Evolutionary conservation across 2,113 vertebrate genomes (phyloP).

Genomic region (Lethenteron camtschaticum): DNA sequence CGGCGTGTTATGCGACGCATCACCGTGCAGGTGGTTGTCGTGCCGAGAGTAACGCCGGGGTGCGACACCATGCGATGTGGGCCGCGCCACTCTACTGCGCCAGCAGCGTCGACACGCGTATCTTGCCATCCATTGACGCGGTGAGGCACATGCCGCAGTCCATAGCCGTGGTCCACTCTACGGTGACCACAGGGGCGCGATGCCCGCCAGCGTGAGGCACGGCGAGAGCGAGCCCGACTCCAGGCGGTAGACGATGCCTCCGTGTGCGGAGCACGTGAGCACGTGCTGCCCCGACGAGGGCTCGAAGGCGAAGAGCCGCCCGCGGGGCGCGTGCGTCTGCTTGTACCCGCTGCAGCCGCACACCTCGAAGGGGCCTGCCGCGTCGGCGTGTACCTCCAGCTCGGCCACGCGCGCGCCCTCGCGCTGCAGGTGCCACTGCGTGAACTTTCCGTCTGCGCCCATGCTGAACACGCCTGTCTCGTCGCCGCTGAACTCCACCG

Average conservation of each 20-base stretch:
- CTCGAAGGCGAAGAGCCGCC: slow-evolving; percentile 79
- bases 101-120: slow-evolving; percentile 78
- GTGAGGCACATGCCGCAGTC: slow-evolving; percentile 91
- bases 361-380: slow-evolving; percentile 72
- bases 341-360: slow-evolving; percentile 90
- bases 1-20: too few species aligned
- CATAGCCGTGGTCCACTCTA: slow-evolving; percentile 84
- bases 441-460: slow-evolving; percentile 87
- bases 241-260: slow-evolving; percentile 72
- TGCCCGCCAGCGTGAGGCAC: slow-evolving; percentile 62
- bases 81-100: slow-evolving; percentile 24
- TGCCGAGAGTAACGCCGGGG: too few species aligned
- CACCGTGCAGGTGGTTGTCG: too few species aligned
- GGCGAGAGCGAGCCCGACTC: slow-evolving; percentile 17
- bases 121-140: slow-evolving; percentile 89
- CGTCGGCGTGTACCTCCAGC: slow-evolving; percentile 42
- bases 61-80: too few species aligned
- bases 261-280: slow-evolving; percentile 53
- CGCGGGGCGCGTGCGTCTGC: slow-evolving; percentile 70
- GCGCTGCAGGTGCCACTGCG: slow-evolving; percentile 95
- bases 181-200: slow-evolving; percentile 73
- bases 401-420: slow-evolving; percentile 71
- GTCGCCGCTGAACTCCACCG: slow-evolving; percentile 89
- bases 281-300: slow-evolving; percentile 68
- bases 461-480: slow-evolving; percentile 88